Conservation (phyloP, 2,797 vertebrate species). For the Betta splendens region DNA sequence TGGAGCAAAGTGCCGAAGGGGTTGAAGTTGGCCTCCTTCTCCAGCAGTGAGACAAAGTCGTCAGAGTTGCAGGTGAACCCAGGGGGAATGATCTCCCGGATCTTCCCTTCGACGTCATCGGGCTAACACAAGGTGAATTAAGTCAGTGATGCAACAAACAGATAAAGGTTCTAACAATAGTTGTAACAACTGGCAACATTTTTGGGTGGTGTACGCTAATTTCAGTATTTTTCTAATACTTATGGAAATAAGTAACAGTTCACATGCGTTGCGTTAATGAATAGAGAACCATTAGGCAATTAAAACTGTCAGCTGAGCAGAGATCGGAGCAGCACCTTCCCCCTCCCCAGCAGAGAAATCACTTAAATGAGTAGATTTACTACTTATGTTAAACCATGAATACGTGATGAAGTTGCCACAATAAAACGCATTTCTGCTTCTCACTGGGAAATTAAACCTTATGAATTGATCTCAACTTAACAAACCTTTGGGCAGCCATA, state of each 20-base stretch:
- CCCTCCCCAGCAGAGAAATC: conserved; percentile 84
- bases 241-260: no score
- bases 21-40: conserved; percentile 96
- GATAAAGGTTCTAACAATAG: neutral
- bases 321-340: conserved; percentile 74
- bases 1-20: conserved; percentile 93
- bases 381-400: conserved; percentile 99
- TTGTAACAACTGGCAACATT: neutral
- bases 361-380: conserved; percentile 99
- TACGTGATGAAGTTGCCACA: conserved; percentile 99
- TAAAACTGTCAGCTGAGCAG: conserved; percentile 98
- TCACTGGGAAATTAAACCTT: conserved; percentile 99
- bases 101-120: conserved; percentile 94
- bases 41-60: conserved; percentile 93
- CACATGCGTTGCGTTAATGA: conserved; percentile 74
- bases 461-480: conserved; percentile 99
- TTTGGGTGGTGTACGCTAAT: neutral
- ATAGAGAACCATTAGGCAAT: conserved; percentile 89
- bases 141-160: conserved; percentile 3
- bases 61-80: conserved; percentile 93
- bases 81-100: conserved; percentile 91
- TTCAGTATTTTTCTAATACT: neutral
- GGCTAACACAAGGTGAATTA: conserved; percentile 74
- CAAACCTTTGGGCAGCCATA: conserved; percentile 93
- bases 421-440: conserved; percentile 96